phyloP scores from a whole-genome alignment of 1,140 invertebrate species.

The Paramacrobiotus metropolitanus region DNA sequence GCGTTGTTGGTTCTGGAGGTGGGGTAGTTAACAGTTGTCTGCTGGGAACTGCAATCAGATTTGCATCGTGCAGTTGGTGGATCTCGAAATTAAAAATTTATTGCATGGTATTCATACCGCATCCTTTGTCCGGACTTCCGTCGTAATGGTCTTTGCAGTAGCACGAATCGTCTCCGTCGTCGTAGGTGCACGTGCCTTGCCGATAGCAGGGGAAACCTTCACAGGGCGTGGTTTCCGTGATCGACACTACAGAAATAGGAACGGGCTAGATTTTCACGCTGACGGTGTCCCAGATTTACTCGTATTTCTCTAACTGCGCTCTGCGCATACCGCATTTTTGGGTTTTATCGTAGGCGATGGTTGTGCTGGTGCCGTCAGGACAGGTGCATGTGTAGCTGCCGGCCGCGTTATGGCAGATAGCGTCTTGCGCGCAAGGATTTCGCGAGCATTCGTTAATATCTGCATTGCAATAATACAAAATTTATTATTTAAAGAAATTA shows the following conservation, averaged over 20 bases:
- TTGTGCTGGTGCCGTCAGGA: conserved; percentile 32
- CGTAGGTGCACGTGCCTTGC: not conserved
- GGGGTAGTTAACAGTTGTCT: not conserved
- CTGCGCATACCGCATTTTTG: not conserved
- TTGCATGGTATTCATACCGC: not conserved
- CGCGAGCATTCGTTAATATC: conserved; percentile 52
- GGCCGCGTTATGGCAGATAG: conserved; percentile 46
- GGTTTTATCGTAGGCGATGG: conserved; percentile 18
- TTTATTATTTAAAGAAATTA: not conserved
- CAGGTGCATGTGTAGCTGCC: conserved; percentile 57
- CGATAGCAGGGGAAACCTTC: not conserved
- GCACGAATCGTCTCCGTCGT: not conserved
- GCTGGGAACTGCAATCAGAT: not conserved
- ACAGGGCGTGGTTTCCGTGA: not conserved
- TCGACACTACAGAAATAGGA: not conserved
- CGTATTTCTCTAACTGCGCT: too few species aligned
- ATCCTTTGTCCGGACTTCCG: not conserved
- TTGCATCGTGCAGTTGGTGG: not conserved
- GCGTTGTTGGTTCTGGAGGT: not conserved
- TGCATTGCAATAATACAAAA: conserved; percentile 35
- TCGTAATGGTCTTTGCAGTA: not conserved
- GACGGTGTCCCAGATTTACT: too few species aligned
- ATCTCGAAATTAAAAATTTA: not conserved
- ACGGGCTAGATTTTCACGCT: too few species aligned
- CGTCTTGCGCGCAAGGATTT: conserved; percentile 48